Evolutionary conservation across 2,113 vertebrate genomes (phyloP).

Genomic region (Girardinichthys multiradiatus): DNA sequence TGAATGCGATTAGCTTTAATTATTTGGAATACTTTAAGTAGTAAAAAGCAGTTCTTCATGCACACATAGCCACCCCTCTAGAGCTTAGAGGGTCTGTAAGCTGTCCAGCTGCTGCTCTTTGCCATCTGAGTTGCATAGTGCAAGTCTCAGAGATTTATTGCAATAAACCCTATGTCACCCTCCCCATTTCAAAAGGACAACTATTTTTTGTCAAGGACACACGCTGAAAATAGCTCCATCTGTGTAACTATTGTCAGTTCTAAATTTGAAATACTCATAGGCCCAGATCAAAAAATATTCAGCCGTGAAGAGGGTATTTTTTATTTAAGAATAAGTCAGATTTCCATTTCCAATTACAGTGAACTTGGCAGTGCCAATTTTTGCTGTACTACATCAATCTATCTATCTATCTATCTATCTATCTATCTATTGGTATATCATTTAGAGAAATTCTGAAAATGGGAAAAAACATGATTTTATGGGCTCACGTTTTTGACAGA

Average conservation of each 20-base stretch:
- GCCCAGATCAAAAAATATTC: background rate
- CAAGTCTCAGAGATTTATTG: background rate
- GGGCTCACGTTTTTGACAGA: too few relatives aligned
- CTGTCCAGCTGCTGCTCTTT: background rate
- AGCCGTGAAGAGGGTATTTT: background rate
- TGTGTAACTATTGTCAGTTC: slow-evolving; percentile 4
- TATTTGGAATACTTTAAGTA: background rate
- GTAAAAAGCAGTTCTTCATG: background rate
- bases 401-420: too few relatives aligned
- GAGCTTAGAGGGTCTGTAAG: background rate
- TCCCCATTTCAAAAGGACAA: background rate
- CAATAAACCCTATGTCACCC: background rate
- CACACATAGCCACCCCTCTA: background rate
- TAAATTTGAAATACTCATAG: background rate
- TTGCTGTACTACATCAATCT: too few relatives aligned
- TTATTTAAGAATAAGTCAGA: too few relatives aligned
- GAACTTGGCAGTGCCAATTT: too few relatives aligned
- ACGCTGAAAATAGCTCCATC: slow-evolving; percentile 2
- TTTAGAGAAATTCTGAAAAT: too few relatives aligned
- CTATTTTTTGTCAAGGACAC: slow-evolving; percentile 5
- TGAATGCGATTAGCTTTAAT: background rate
- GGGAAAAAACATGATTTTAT: too few relatives aligned
- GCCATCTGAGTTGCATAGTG: background rate
- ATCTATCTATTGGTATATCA: too few relatives aligned
- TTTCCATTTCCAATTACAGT: background rate